phyloP scores from a whole-genome alignment of 2,797 vertebrate species.

The Sebastes diaconus region DNA sequence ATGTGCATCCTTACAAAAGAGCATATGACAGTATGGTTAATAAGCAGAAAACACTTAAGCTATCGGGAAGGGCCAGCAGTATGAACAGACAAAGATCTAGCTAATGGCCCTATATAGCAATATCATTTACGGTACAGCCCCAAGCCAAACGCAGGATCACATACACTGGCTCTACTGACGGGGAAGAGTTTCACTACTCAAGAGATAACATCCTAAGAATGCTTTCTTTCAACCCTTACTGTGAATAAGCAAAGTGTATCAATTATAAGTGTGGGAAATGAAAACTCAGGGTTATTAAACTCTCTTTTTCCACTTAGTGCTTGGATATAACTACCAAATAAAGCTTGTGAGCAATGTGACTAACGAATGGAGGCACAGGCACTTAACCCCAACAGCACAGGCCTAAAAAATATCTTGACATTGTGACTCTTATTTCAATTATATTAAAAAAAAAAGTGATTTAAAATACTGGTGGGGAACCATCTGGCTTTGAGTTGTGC shows the following conservation, averaged over 20 bases:
- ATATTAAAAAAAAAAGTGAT: slow-evolving; percentile 43
- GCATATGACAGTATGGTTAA: slow-evolving; percentile 72
- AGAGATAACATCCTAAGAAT: slow-evolving; percentile 53
- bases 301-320: slow-evolving; percentile 38
- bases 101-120: slow-evolving; percentile 58
- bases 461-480: slow-evolving; percentile 48
- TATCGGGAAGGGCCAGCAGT: slow-evolving; percentile 63
- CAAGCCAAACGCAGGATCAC: slow-evolving; percentile 37
- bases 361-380: slow-evolving; percentile 32
- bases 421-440: slow-evolving; percentile 44
- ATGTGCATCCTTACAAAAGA: slow-evolving; percentile 62
- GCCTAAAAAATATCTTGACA: slow-evolving; percentile 8
- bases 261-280: slow-evolving; percentile 45
- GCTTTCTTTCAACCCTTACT: slow-evolving; percentile 35
- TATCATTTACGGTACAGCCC: slow-evolving; percentile 66
- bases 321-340: slow-evolving; percentile 35
- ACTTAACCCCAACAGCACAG: slow-evolving; percentile 34
- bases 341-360: slow-evolving; percentile 22
- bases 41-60: slow-evolving; percentile 68
- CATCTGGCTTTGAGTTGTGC: slow-evolving; percentile 38
- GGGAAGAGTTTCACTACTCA: slow-evolving; percentile 57
- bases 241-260: slow-evolving; percentile 42
- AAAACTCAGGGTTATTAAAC: slow-evolving; percentile 47
- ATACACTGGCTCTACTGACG: slow-evolving; percentile 31
- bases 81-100: slow-evolving; percentile 67